Base-by-base conservation (phyloP, 2,797 vertebrate species). In the Gymnothorax reevesii region DNA sequence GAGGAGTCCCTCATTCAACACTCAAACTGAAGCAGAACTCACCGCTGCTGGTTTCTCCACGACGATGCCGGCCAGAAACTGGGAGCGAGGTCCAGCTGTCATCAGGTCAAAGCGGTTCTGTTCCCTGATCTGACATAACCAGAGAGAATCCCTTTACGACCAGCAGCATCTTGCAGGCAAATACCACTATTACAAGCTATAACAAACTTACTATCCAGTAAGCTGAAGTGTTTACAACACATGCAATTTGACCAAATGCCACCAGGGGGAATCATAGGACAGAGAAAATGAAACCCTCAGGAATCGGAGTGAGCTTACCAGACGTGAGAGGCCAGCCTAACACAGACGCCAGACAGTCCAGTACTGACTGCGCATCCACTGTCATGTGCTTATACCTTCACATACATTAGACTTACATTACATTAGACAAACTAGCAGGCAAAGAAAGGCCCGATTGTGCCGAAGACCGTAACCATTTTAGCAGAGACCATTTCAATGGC, bases 11-110 rank as follows among this genome's bases (percentile, higher is more conserved):
- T 54, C 6, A 25, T 71, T 71, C 3, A 42, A 5, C 66, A 42
- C 17, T 0, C 12, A 55, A 22, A 71, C 22, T 85, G 20, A 57
- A 49, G 20, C 3, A 57, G 27, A n/a, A 59, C 80, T 82, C 80
- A 86, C 86, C 54, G 82, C 60, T 27, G 49, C 55, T 0, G 69
- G 69, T 33, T 97, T 97, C 92, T 99, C 98, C 92, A 98, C 97
- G 86, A 98, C 97, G 25, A 99, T 99, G 85, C 97, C 97, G 71
- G 98, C 97, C 0, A 99, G 95, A 88, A 99, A 90, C 88, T 98
- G 98, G 88, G 98, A 99, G 57, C 98, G 97, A 22, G 98, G 98
- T 91, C 98, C 98, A 25, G 98, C 92, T 84, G 98, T 98, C 96
- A 98, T 99, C 82, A 96, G 93, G 90, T 99, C 97, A 1, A 97